Base-by-base conservation (phyloP, 1,140 invertebrate species). In the Hermetia illucens region DNA sequence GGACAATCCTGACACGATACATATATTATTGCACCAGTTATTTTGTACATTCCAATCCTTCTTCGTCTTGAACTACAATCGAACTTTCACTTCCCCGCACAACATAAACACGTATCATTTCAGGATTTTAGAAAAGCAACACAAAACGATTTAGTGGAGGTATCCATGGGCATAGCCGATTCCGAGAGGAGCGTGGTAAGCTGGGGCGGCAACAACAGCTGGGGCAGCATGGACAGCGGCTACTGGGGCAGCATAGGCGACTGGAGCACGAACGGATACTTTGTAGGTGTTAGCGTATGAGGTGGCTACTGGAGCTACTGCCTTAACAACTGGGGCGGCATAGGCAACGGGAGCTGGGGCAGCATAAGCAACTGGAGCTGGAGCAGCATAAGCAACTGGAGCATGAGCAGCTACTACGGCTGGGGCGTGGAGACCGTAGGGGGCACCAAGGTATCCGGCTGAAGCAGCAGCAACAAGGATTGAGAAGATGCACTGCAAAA, bases 251-350 rank as follows among this genome's bases (percentile, higher is more conserved):
- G 57, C 51, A 6, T 57, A 57, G 18, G 60, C 48, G 9, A 56
- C 58, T 30, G 45, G 44, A 3, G 55, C 39, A 39, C 60, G 58
- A 29, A 52, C 50, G 37, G 58, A 50, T 18, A 71, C 69, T 49
- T 67, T 69, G 48, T 71, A 70, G 36, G 68, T 65, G 57, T 72
- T 71, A 48, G 69, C 69, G 38, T 71, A 71, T 4, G 69, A 71
- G n/a, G 69, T 68, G 40, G 69, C 69, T 30, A 66, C 61, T 17
- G 62, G 63, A 10, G 63, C 63, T 21, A 42, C 36, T 34, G 65
- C 54, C 41, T 65, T 64, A 33, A 66, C 58, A 36, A 66, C 47
- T 15, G 63, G 59, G 4, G 63, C 53, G 21, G 42, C 43, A 40
- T 45, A 42, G 36, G 49, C 44, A 21, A 47, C 43, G 17, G 45